Evolutionary conservation across 2,888 invertebrate species (phyloP), one percentile per base, ranked within the genome.

Genomic region (Drosophila hamatofila): DNA sequence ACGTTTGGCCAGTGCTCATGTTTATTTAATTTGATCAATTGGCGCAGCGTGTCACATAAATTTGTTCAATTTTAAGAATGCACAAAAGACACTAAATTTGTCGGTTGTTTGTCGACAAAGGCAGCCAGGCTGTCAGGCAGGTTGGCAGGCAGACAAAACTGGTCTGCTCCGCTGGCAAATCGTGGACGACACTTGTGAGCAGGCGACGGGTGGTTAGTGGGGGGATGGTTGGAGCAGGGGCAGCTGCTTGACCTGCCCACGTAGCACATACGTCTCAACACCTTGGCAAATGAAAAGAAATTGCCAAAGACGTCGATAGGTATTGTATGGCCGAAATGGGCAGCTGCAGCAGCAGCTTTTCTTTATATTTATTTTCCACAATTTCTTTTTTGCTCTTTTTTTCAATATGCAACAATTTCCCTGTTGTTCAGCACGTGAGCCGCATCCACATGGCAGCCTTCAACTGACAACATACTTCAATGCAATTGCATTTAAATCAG

Each of bases 11-110:
- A 48, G 70, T 39, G 61, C 78, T 91, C 91, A 91, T 91, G 91
- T 90, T 88, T 91, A 91, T 91, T 91, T 91, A 91, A 91, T 91
- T 90, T 91, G 91, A 91, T 91, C 91, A 91, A 91, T 91, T 91
- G 90, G 81, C 83, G 79, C 76, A 81, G 79, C 87, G 79, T 91
- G 91, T 91, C 91, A 90, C 90, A 91, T 91, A 91, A 91, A 91
- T 91, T 90, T 75, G 41, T 54, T 46, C 72, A 77, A 72, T 85
- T 82, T 83, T 78, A 75, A 76, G 75, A 88, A 78, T 84, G 80
- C 78, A 85, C 74, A 78, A 80, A 83, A 80, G 78, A 73, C 72
- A 87, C 78, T 79, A 82, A 82, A 78, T 79, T 83, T 71, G 72
- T 67, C 65, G 81, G 79, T 72, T 74, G 78, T 84, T 82, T 84